Evolutionary conservation across 2,888 invertebrate genomes (phyloP).

Genomic region (Conops quadrifasciatus): DNA sequence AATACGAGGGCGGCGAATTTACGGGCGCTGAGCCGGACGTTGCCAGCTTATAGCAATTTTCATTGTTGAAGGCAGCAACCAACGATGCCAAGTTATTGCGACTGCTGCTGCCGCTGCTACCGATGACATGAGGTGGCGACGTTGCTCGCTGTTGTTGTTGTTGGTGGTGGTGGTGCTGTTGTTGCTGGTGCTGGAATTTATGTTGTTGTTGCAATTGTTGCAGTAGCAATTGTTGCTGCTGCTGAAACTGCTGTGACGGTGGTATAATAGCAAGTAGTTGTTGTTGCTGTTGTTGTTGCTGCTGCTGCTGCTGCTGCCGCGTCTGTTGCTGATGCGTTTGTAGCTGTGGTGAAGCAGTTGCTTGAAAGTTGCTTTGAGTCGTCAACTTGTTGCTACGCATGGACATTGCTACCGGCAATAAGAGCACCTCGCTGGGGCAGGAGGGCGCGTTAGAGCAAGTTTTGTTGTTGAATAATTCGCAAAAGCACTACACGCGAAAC

Average conservation of each 20-base stretch:
- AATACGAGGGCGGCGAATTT: slow-evolving; percentile 56
- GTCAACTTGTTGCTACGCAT: slow-evolving; percentile 62
- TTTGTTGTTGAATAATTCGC: background rate
- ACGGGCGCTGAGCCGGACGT: slow-evolving; percentile 47
- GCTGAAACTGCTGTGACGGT: slow-evolving; percentile 51
- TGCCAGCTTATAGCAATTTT: slow-evolving; percentile 56
- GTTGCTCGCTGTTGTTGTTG: slow-evolving; percentile 44
- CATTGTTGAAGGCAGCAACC: slow-evolving; percentile 54
- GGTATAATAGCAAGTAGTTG: slow-evolving; percentile 52
- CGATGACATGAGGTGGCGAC: slow-evolving; percentile 46
- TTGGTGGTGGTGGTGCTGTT: slow-evolving; percentile 53
- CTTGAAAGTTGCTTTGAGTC: slow-evolving; percentile 43
- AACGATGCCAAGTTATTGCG: slow-evolving; percentile 55
- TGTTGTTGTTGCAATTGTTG: slow-evolving; percentile 53
- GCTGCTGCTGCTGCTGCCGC: slow-evolving; percentile 55
- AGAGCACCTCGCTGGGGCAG: background rate
- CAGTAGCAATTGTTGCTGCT: slow-evolving; percentile 50
- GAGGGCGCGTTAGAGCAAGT: background rate
- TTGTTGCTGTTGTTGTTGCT: slow-evolving; percentile 47
- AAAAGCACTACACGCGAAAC: too few relatives aligned
- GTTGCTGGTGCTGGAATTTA: slow-evolving; percentile 47
- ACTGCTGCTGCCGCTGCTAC: slow-evolving; percentile 52
- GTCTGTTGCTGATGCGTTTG: slow-evolving; percentile 46
- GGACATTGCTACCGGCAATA: slow-evolving; percentile 55
- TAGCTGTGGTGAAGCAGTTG: slow-evolving; percentile 46